Conservation (phyloP, 2,888 invertebrate genomes). For the Apamea monoglypha region DNA sequence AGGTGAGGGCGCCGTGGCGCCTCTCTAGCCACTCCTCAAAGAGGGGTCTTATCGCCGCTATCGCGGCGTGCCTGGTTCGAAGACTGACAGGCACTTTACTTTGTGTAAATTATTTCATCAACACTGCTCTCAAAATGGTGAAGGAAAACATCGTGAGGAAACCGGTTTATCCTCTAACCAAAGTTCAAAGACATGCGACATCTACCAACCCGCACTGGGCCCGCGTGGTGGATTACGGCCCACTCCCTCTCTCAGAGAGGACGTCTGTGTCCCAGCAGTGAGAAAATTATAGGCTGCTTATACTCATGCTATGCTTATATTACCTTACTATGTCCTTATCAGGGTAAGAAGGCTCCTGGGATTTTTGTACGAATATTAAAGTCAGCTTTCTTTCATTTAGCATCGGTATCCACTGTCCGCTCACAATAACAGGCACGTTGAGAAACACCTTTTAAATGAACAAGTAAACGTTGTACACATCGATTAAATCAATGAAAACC, state of each 20-base stretch:
- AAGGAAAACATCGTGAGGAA: neutral
- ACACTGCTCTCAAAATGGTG: neutral
- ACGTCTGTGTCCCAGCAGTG: no score
- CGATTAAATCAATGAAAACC: constrained; percentile 68
- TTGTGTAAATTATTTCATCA: neutral
- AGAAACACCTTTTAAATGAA: constrained; percentile 38
- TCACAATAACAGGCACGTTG: neutral
- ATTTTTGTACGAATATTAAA: neutral
- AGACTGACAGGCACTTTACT: neutral
- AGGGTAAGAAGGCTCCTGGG: neutral
- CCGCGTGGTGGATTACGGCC: no score
- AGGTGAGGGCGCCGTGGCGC: no score
- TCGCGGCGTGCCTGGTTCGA: no score
- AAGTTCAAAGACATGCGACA: no score
- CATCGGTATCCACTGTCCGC: neutral
- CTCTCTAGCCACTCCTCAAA: no score
- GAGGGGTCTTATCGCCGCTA: no score
- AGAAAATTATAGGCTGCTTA: neutral
- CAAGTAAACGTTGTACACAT: constrained; percentile 58
- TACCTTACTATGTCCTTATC: neutral
- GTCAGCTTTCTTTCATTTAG: neutral
- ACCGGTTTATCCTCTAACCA: no score
- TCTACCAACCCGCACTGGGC: no score
- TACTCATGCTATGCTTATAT: no score
- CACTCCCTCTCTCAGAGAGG: no score